Base-by-base conservation (phyloP, 2,888 invertebrate genomes). In the Diplazon laetatorius region DNA sequence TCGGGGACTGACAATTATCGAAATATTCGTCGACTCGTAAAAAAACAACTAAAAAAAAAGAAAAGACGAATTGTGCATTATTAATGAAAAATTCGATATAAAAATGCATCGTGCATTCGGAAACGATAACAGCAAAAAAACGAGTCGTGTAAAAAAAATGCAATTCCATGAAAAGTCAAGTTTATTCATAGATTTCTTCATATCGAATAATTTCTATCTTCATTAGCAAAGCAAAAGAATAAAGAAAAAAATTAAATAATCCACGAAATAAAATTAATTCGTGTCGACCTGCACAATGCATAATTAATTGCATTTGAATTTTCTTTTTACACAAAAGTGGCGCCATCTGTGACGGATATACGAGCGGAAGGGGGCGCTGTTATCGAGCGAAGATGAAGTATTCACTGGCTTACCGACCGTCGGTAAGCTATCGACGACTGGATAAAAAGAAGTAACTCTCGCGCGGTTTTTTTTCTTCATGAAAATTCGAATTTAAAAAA, bases 51-150 rank as follows among this genome's bases (percentile, higher is more conserved):
- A 25, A 55, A 55, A n/a, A n/a, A n/a, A n/a, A n/a, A n/a, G n/a
- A n/a, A n/a, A n/a, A n/a, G n/a, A n/a, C n/a, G n/a, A n/a, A 55
- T 55, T 55, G 30, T 55, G 52, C 52, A 55, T 55, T 35, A 55
- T 55, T 55, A n/a, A n/a, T n/a, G n/a, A n/a, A n/a, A n/a, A n/a
- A n/a, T n/a, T n/a, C n/a, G n/a, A n/a, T n/a, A n/a, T n/a, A n/a
- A n/a, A n/a, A n/a, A 14, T 30, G 18, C 14, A 2, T 30, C 9
- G 25, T n/a, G n/a, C n/a, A n/a, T n/a, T n/a, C n/a, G n/a, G 25
- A 22, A 22, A 4, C 22, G 0, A 3, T 10, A 2, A 35, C n/a
- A 14, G 42, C n/a, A 30, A 30, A 1, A 25, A n/a, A n/a, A n/a
- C n/a, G n/a, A n/a, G n/a, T n/a, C n/a, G n/a, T n/a, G n/a, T n/a